phyloP scores from a whole-genome alignment of 2,113 vertebrate genomes.

The Oriolus oriolus region DNA sequence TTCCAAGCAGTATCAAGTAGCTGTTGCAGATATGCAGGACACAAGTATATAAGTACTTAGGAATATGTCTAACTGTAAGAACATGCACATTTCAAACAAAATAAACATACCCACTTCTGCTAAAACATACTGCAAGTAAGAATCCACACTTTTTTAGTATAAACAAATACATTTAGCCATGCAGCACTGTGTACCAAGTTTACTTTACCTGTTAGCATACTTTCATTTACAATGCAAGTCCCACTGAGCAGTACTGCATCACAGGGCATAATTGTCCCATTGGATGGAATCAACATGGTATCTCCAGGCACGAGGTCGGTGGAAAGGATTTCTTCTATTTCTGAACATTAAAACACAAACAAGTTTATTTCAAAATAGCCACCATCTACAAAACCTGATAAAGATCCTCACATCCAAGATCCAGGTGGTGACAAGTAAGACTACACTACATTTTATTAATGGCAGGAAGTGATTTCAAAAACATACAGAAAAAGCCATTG shows the following conservation, averaged over 20 bases:
- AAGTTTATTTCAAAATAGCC: background rate
- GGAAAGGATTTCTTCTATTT: slow-evolving; percentile 89
- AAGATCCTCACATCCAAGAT: background rate
- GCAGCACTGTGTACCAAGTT: background rate
- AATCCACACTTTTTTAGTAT: background rate
- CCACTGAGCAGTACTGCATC: slow-evolving; percentile 92
- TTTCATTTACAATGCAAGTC: slow-evolving; percentile 98
- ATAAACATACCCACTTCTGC: background rate
- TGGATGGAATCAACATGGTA: slow-evolving; percentile 89
- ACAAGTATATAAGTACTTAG: background rate
- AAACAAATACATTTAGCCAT: background rate
- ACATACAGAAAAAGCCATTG: background rate
- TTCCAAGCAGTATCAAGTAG: background rate
- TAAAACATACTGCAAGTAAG: background rate
- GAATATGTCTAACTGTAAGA: background rate
- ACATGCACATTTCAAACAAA: background rate
- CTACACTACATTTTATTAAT: background rate
- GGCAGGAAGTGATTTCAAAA: background rate
- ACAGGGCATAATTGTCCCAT: slow-evolving; percentile 95
- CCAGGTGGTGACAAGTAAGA: background rate
- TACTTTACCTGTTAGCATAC: slow-evolving; percentile 94
- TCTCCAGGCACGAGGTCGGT: slow-evolving; percentile 96
- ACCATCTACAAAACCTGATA: background rate
- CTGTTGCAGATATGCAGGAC: background rate
- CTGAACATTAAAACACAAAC: slow-evolving; percentile 63